Evolutionary conservation across 2,888 invertebrate species (phyloP), one percentile per base, ranked within the genome.

Genomic region (Parnassius mnemosyne): DNA sequence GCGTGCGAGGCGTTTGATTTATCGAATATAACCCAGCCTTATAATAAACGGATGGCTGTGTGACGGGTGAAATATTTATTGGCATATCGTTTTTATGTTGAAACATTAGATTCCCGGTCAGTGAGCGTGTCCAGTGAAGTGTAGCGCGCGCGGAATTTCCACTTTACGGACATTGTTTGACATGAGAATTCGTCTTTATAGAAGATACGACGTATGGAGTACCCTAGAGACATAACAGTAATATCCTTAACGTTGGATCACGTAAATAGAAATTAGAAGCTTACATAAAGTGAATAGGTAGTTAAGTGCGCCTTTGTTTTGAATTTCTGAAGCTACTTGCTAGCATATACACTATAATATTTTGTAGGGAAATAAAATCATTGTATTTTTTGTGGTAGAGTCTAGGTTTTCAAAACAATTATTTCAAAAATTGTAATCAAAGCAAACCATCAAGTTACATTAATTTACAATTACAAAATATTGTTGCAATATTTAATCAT

Each of bases 81-180:
- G 78, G 73, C 68, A 69, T 77, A 78, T 77, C 79, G 79, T 79
- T 77, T 76, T 77, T 76, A 76, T 73, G 75, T 75, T 72, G 72
- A 75, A 79, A 76, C 72, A 76, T 75, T 73, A 78, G 76, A 70
- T 77, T 74, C 73, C 68, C 72, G 80, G 79, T 78, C 81, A 78
- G 76, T 72, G 75, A 77, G 68, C 73, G 76, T 71, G 72, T 69
- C 73, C 76, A 72, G 73, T 74, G 74, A 72, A 78, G 72, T 76
- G 73, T 74, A 74, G 71, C 73, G 73, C 73, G 76, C 61, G 61
- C 76, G 79, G 84, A 81, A 86, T 87, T 85, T 84, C 78, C 77
- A 80, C 84, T 84, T 79, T 78, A 76, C 76, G 69, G 74, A 76
- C 75, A 74, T 74, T 76, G 72, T 71, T 71, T 64, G 69, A 71